Base-by-base conservation (phyloP, 1,140 invertebrate genomes). In the Rhizoglyphus robini region DNA sequence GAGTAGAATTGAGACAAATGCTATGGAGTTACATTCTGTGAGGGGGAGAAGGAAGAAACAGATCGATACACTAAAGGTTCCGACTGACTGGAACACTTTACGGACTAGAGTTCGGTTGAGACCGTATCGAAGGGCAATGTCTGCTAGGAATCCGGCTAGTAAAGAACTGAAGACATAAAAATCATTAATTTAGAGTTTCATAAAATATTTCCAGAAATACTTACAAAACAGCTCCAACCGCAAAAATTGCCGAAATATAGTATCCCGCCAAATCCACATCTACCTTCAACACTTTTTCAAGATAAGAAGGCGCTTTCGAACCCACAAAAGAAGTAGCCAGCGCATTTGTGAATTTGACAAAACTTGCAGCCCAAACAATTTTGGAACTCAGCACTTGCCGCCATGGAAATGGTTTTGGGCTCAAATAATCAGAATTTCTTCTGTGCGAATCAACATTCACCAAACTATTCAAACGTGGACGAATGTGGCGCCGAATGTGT, bases 271-370 rank as follows among this genome's bases (percentile, higher is more conserved):
- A n/a, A 13, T 47, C 32, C 1, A 63, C 23, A 18, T 34, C 15
- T 18, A 48, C 23, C 34, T 51, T 63, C 1, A 65, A 79, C 57
- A 96, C 88, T 71, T 86, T 30, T 59, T 71, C 59, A 20, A 69
- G 68, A 70, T 65, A 76, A 62, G 64, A 73, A 62, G 38, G 94
- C 62, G 96, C 79, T 73, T 94, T 88, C 74, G 92, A 90, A 57
- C 96, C 82, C 54, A 96, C 84, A 3, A 88, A 93, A 77, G 95
- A 96, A 77, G 91, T 94, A 0, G 90, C 89, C 79, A 92, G 96
- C 62, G 95, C 90, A 63, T 88, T 89, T 65, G 86, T 84, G 36
- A 84, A 88, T 73, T 96, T 90, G 0, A 87, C 88, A 30, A 91
- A 76, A 61, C 95, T 82, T 72, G 94, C 90, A 1, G 92, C 89